Base-by-base conservation (phyloP, 1,140 invertebrate species). In the Drosophila bipectinata region DNA sequence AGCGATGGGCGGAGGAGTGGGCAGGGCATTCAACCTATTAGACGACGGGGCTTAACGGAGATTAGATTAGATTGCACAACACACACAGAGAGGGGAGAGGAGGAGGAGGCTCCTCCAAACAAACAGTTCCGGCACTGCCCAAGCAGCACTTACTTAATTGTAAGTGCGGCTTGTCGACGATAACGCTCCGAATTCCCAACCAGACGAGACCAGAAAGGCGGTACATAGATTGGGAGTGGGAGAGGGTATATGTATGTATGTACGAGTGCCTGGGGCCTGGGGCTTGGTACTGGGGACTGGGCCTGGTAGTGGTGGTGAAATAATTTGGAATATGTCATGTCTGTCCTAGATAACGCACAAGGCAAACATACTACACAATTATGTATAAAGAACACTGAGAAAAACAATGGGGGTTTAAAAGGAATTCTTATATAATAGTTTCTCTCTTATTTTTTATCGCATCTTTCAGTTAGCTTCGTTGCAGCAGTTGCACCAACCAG, bases 141-240 rank as follows among this genome's bases (percentile, higher is more conserved):
- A 52, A 75, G 63, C 82, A 78, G 67, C 83, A 87, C 83, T 87
- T 88, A 88, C 82, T 79, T 87, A 88, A 87, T 87, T 87, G 75
- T 87, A 87, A 87, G 82, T 87, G 83, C 66, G 79, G 82, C 82
- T 87, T 87, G 82, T 81, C 61, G 55, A 54, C 63, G 83, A 85
- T 81, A 82, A 75, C 82, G 32, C 26, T 24, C 51, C 56, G 68
- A 44, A 45, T 59, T 59, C 68, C 30, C 44, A 1, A 54, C 7
- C 61, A 15, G 45, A 41, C 37, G 39, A 41, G 39, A 7, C 9
- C 12, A 15, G 41, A 9, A 18, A 18, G 18, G 18, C 18, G 18
- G 18, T 18, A 26, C 44, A 9, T 18, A 4, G 32, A 62, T 15
- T 39, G 55, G 62, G 51, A 64, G 45, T 52, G 81, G 82, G 81